Base-by-base conservation (phyloP, 1,140 invertebrate species). In the Varroa destructor region DNA sequence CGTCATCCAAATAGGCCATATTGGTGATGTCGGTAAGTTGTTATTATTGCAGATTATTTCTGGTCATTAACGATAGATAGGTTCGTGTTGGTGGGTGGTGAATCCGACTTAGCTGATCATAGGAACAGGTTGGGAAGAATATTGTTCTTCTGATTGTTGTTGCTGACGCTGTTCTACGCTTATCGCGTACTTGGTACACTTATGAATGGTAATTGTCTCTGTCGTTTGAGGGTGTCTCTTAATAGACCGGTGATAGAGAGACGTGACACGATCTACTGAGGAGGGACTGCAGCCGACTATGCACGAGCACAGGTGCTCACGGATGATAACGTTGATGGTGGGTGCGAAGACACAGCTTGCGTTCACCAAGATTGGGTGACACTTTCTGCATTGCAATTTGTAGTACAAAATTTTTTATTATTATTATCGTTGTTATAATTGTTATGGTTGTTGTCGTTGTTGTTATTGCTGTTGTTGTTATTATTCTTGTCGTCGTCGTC, bases 31-130 rank as follows among this genome's bases (percentile, higher is more conserved):
- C 46, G 25, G 25, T 25, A 3, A 51, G 46, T 46, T 67, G 25
- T 58, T 58, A 12, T 58, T 43, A 12, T 67, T 67, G 61, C 61
- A 36, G 61, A 36, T 36, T 12, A 67, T 40, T 51, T 51, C 40
- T 67, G 36, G 61, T 37, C 36, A 37, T 25, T 40, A 37, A 37
- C 12, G 57, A 12, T 58, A 58, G 57, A 5, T 25, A 25, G 25
- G 8, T 51, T 51, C 4, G 25, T 58, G 12, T 67, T 67, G 61
- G 46, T 43, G 40, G 40, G 61, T 67, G 61, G 46, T 51, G 61
- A 67, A 67, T 67, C 61, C 61, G 61, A 67, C 46, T 12, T 67
- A 67, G 61, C 61, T 67, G 61, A 67, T 67, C 61, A 67, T 67
- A 67, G 61, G 61, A 67, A 67, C 61, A 67, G 61, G 61, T 67